Base-by-base conservation (phyloP, 2,888 invertebrate species). In the Oxyscelio sp. region DNA sequence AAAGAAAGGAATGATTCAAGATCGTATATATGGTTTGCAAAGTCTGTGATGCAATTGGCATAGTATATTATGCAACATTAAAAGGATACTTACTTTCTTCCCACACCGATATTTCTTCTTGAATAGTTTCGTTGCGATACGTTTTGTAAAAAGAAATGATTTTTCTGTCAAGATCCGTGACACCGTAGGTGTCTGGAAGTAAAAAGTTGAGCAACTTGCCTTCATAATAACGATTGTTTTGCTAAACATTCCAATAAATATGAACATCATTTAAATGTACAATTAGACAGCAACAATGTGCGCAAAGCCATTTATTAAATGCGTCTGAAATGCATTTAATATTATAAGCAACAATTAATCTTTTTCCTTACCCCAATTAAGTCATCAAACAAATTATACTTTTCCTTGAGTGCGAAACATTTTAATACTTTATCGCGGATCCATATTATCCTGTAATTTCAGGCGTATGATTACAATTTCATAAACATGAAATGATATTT, bases 101-200 rank as follows among this genome's bases (percentile, higher is more conserved):
- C 87, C 96, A 95, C 43, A 96, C 95, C 2, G 96, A 95, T 80
- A 97, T 96, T 93, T 97, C 97, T 91, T 97, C 97, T 90, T 97
- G 97, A 17, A 97, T 95, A 8, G 97, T 94, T 91, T 96, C 97
- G 89, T 96, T 97, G 63, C 96, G 96, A 87, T 96, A 96, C 0
- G 96, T 96, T 91, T 96, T 96, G 90, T 96, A 95, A 15, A 97
- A 95, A 89, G 95, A 96, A 87, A 97, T 95, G 19, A 96, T 94
- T 89, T 95, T 95, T 81, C 95, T 96, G 17, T 96, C 95, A 45
- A 96, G 89, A 79, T 94, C 94, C 27, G 94, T 93, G 24, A 88
- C 87, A 15, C 94, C 94, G 77, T 94, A 92, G 22, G 95, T 94
- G 82, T 95, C 95, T 11, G 95, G 94, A 78, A 95, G 95, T 1